Evolutionary conservation across 2,888 invertebrate species (phyloP).

Genomic region (Agrochola macilenta): DNA sequence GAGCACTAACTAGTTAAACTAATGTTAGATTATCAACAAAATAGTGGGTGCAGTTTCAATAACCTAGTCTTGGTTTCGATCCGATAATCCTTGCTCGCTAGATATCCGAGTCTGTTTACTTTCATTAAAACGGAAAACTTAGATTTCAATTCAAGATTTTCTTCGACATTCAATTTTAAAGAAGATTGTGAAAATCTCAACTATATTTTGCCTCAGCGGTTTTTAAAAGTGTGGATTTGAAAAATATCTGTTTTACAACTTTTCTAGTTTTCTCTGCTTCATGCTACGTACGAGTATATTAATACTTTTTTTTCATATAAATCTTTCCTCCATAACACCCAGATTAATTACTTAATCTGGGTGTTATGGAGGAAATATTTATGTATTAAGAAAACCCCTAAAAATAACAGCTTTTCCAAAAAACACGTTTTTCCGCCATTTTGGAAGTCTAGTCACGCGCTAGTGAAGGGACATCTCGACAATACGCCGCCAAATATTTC

Average conservation of each 20-base stretch:
- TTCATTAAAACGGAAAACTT: conserved; percentile 28
- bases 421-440: conserved; percentile 52
- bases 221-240: background rate
- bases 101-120: conserved; percentile 21
- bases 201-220: background rate
- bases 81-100: conserved; percentile 6
- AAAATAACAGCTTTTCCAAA: conserved; percentile 18
- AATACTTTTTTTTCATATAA: background rate
- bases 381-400: conserved; percentile 6
- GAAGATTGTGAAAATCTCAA: background rate
- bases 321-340: conserved; percentile 1
- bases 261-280: background rate
- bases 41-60: background rate
- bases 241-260: background rate
- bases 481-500: conserved; percentile 64
- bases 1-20: background rate
- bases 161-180: conserved; percentile 2
- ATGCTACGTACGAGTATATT: background rate
- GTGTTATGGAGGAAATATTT: no score
- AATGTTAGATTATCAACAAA: background rate
- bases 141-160: conserved; percentile 26
- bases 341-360: no score
- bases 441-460: conserved; percentile 59
- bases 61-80: conserved; percentile 1
- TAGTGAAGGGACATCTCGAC: conserved; percentile 55